phyloP scores from a whole-genome alignment of 2,888 invertebrate species.

The Polietes domitor region DNA sequence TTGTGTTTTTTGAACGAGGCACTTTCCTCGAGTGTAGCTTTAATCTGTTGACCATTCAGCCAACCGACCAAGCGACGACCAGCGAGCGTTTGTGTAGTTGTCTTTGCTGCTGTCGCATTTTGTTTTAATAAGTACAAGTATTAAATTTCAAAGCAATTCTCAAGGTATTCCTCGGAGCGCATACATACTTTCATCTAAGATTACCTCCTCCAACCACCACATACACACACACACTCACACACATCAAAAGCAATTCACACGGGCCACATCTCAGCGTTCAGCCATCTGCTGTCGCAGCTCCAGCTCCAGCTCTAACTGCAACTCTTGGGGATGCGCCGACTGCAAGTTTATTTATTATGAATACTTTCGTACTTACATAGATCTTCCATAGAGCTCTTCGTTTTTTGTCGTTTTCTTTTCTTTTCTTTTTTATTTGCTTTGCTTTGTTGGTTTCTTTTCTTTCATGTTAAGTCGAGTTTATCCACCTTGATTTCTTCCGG shows the following conservation, averaged over 20 bases:
- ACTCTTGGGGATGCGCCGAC: background rate
- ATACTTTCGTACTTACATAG: background rate
- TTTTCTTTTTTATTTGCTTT: background rate
- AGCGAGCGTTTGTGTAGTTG: background rate
- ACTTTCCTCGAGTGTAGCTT: conserved; percentile 14
- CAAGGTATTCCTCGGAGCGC: conserved; percentile 39
- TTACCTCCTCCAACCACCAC: conserved; percentile 22
- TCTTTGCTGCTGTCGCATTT: conserved; percentile 16
- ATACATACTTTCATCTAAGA: conserved; percentile 53
- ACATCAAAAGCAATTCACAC: conserved; percentile 49
- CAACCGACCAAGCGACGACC: background rate
- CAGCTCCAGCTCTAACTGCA: background rate
- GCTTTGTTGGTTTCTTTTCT: conserved; percentile 26
- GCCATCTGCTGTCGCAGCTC: background rate
- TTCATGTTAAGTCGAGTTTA: conserved; percentile 23
- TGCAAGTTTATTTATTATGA: conserved; percentile 13
- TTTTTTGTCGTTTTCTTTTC: background rate
- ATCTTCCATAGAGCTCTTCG: conserved; percentile 8
- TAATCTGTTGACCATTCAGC: conserved; percentile 11
- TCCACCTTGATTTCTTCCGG: conserved; percentile 50
- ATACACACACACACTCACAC: background rate
- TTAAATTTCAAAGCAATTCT: conserved; percentile 62
- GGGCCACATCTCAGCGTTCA: background rate
- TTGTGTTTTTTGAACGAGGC: background rate
- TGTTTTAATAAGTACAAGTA: conserved; percentile 20